Evolutionary conservation across 2,113 vertebrate genomes (phyloP), one percentile per base, ranked within the genome.

Genomic region (Chionomys nivalis): DNA sequence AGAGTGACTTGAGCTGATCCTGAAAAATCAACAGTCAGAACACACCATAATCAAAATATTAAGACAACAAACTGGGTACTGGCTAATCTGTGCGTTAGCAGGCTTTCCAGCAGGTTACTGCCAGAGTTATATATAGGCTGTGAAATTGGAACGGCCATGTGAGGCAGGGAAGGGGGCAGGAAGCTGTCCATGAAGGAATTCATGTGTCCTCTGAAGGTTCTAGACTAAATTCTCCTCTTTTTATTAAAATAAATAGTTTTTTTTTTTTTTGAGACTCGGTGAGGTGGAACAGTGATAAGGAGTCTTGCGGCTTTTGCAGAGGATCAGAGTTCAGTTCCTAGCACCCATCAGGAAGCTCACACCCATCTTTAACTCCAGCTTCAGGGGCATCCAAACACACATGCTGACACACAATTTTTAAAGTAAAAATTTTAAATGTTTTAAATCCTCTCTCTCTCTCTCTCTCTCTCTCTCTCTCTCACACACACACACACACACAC

Each of bases 21-120:
- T 79, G 55, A 68, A 83, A 90, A 90, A 47, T 61, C 17, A 26
- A 4, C 65, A 70, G 58, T 31, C 44, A 70, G 23, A 58, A 12
- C 5, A n/a, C 49, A 12, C 0, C 0, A 9, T 26, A 23, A 31
- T 28, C 9, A 70, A 47, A 44, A 21, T 33, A 4, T 31, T 21
- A 31, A 87, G 42, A 26, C 19, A n/a, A 19, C 31, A 5, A 36
- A 61, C n/a, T 19, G 44, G 1, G 6, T 23, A 4, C 52, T 24
- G 7, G 58, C 17, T 47, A 33, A 33, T 31, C 23, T 66, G 42
- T 49, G 36, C 16, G 4, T 9, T 44, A 39, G 77, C 31, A 26
- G n/a, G n/a, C 44, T 52, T 70, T 21, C 73, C 73, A 26, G 17
- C 21, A 49, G 16, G 0, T n/a, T n/a, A n/a, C 17, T 9, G 21